phyloP scores from a whole-genome alignment of 2,888 invertebrate genomes.

The Diploptera punctata region DNA sequence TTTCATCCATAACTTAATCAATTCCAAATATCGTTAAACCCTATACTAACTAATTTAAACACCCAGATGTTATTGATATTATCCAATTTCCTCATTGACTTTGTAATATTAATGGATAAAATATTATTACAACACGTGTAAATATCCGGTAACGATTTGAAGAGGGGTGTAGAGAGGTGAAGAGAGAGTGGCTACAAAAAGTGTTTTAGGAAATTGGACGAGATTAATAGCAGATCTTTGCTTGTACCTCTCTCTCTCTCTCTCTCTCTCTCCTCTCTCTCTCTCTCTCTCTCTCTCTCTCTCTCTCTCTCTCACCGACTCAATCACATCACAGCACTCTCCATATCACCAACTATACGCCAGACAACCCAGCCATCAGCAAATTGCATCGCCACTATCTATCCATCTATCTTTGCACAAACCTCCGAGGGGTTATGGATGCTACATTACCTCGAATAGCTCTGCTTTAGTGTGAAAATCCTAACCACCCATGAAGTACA shows the following conservation, averaged over 20 bases:
- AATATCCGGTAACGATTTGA: too few species aligned
- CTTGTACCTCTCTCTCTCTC: neutral
- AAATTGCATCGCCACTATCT: constrained; percentile 20
- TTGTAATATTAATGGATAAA: neutral
- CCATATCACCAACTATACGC: neutral
- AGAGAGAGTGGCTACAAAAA: neutral
- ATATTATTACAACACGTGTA: too few species aligned
- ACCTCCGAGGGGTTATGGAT: neutral
- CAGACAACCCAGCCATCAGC: constrained; percentile 1
- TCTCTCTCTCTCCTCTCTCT: neutral
- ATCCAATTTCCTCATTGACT: neutral
- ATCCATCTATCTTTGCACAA: constrained; percentile 7
- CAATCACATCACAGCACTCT: constrained; percentile 19
- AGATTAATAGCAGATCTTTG: constrained; percentile 23
- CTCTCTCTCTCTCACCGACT: neutral
- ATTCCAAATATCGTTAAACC: too few species aligned
- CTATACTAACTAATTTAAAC: too few species aligned
- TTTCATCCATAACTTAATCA: too few species aligned
- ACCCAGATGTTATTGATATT: neutral
- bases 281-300: neutral
- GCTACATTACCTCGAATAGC: neutral
- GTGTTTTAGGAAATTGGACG: constrained; percentile 25
- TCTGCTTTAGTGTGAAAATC: too few species aligned
- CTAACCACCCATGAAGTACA: too few species aligned
- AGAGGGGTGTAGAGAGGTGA: too few species aligned